Conservation (phyloP, 2,888 invertebrate genomes). For the Drosophila nr. fundita region DNA sequence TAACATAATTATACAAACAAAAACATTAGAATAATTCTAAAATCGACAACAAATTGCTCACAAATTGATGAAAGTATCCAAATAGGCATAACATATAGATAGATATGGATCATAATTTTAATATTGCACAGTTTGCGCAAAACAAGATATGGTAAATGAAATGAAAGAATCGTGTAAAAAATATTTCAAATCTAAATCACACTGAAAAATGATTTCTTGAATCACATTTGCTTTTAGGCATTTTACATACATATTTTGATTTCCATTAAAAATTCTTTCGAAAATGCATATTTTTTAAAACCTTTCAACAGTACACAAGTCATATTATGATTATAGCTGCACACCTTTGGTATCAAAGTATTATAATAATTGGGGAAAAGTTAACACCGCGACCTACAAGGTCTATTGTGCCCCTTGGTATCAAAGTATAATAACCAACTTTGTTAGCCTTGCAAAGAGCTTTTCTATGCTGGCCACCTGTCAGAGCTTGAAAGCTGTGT, state of each 20-base stretch:
- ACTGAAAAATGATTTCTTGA: not conserved
- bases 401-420: no score
- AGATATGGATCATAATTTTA: not conserved
- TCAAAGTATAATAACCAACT: no score
- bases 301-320: not conserved
- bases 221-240: not conserved
- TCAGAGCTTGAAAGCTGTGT: not conserved
- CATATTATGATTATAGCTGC: not conserved
- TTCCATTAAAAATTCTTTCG: not conserved
- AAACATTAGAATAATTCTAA: not conserved
- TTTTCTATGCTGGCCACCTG: not conserved
- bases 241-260: not conserved
- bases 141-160: not conserved
- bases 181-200: not conserved
- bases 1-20: not conserved
- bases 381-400: no score
- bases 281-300: not conserved
- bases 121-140: not conserved
- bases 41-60: not conserved
- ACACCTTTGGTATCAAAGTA: not conserved
- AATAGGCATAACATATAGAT: not conserved
- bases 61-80: not conserved
- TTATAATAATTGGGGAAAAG: no score
- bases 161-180: not conserved
- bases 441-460: not conserved